Conservation (phyloP, 2,113 vertebrate species). For the Corvus cornix region DNA sequence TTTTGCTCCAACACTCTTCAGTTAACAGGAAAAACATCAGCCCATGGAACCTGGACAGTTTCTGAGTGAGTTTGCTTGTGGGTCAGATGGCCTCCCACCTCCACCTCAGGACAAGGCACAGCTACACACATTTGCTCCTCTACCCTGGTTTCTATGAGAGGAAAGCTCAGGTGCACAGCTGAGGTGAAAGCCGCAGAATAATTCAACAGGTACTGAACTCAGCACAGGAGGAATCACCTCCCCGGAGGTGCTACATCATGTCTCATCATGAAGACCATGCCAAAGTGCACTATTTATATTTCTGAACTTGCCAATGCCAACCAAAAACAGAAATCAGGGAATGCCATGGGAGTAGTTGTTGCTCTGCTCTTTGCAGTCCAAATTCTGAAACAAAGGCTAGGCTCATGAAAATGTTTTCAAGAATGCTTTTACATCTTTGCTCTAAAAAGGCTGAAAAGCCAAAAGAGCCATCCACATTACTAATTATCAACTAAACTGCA, state of each 20-base stretch:
- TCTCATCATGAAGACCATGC: not conserved
- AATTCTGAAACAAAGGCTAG: not conserved
- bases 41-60: not conserved
- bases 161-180: not conserved
- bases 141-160: not conserved
- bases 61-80: not conserved
- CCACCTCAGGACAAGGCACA: not conserved
- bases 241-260: rapidly evolving
- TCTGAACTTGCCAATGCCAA: not conserved
- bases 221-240: not conserved
- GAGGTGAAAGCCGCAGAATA: not conserved
- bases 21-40: not conserved
- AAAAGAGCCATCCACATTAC: not conserved
- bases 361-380: not conserved
- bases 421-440: not conserved
- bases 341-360: not conserved
- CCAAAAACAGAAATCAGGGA: not conserved
- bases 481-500: not conserved
- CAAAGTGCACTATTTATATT: not conserved
- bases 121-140: not conserved
- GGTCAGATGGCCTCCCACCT: not conserved
- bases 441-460: not conserved
- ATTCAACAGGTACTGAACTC: not conserved
- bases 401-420: not conserved
- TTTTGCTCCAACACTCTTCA: not conserved